These are phyloP conservation scores for Drosophila macrospina DNA, from an alignment of 2,888 invertebrate species.

Conservation along the genomic window DNA sequence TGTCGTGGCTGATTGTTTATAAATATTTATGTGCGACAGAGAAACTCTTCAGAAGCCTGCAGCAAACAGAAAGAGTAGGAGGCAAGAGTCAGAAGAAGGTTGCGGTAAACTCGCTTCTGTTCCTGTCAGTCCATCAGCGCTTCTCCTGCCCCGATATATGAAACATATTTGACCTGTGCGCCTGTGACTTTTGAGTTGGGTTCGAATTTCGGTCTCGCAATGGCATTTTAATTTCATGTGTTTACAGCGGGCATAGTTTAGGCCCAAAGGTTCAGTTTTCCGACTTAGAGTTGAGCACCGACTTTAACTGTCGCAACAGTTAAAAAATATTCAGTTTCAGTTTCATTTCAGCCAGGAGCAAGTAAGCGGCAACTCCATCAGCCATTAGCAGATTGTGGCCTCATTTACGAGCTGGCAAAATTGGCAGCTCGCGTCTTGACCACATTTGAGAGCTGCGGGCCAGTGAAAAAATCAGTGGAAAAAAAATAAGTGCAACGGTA, in stretches of 20 bases:
- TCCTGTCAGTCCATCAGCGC: conserved; percentile 45
- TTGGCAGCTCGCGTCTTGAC: conserved; percentile 26
- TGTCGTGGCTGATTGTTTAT: conserved; percentile 60
- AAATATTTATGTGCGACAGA: conserved; percentile 64
- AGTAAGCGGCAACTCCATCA: background rate
- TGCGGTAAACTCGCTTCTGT: conserved; percentile 1
- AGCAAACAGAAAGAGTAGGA: background rate
- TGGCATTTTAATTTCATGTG: conserved; percentile 77
- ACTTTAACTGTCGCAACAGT: background rate
- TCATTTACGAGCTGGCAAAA: conserved; percentile 35
- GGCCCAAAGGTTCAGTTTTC: background rate
- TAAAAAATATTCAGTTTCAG: conserved; percentile 56
- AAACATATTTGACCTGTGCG: conserved; percentile 44
- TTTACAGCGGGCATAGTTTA: conserved; percentile 20
- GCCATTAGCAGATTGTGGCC: conserved; percentile 24
- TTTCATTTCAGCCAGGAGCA: conserved; percentile 5
- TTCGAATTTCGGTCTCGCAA: conserved; percentile 41
- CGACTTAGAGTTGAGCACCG: background rate
- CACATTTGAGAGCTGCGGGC: conserved; percentile 33
- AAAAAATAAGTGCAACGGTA: conserved; percentile 23
- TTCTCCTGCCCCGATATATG: conserved; percentile 37
- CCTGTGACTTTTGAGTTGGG: conserved; percentile 60
- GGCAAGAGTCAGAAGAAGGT: background rate
- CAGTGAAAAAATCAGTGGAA: background rate
- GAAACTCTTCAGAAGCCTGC: background rate